Base-by-base conservation (phyloP, 2,888 invertebrate genomes). In the Tuta absoluta region DNA sequence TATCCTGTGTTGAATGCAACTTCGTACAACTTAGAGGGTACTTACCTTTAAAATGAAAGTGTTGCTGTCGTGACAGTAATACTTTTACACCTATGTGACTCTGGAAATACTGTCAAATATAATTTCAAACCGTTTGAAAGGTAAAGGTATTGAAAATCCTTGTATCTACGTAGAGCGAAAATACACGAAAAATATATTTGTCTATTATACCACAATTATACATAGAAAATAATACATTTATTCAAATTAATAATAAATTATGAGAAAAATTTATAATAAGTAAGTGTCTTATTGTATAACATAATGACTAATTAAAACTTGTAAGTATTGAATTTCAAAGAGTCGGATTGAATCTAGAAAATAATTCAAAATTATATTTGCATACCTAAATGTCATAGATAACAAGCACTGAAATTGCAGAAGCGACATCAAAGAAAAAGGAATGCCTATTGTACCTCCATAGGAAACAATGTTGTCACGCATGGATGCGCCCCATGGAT, bases 131-230 rank as follows among this genome's bases (percentile, higher is more conserved):
- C n/a, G n/a, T n/a, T n/a, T n/a, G n/a, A n/a, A n/a, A n/a, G n/a
- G n/a, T n/a, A n/a, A n/a, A n/a, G n/a, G 41, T 11, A 33, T 19
- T 33, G 58, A 67, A 66, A 72, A 78, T 78, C 72, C 65, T 78
- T 70, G 71, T 78, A 80, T 75, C 71, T 76, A 69, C 58, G 68
- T 12, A 69, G 71, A 71, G 72, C 70, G 72, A 73, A 69, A 70
- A 65, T 72, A 79, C 79, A 74, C 75, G 79, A 77, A 74, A 66
- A 75, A 80, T 77, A 83, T 87, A 80, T 77, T 82, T 80, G 66
- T 66, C 87, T 90, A 89, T 86, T 86, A 86, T 81, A 85, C 82
- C 86, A 85, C 85, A 89, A 84, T 86, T 89, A 84, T 81, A 76
- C 72, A 81, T 81, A 78, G 71, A 75, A 72, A 71, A 75, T 73